A percentile compares a stretch with the other conserved stretches of the same genome.
phyloP scores from a whole-genome alignment of 2,113 vertebrate species.

The Rhinichthys klamathensis region DNA sequence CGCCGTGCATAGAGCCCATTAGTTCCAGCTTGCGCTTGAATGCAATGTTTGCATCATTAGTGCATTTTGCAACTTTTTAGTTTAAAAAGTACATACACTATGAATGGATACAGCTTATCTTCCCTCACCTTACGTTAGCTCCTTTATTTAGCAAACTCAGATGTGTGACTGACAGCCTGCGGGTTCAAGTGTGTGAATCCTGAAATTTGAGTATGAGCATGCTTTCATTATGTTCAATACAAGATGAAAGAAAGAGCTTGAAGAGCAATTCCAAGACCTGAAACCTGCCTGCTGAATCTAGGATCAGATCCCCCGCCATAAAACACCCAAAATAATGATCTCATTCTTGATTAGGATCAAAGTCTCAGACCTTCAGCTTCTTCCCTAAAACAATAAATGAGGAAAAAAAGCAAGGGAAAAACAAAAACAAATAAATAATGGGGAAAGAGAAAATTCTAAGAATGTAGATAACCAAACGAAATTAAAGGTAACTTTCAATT shows the following conservation, averaged over 20 bases:
- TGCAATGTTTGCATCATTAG: background rate
- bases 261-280: background rate
- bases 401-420: background rate
- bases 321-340: background rate
- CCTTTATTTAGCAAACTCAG: background rate
- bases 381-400: background rate
- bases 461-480: too few species aligned
- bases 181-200: background rate
- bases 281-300: background rate
- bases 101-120: background rate
- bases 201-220: background rate
- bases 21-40: background rate
- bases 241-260: conserved; percentile 11
- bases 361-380: background rate
- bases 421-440: background rate
- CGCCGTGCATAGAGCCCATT: too few species aligned
- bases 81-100: background rate
- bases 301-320: background rate
- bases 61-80: background rate
- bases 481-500: too few species aligned
- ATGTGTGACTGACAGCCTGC: conserved; percentile 2
- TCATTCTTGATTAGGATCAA: background rate
- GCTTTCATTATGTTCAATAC: background rate
- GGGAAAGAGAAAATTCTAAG: background rate
- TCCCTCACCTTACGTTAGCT: background rate